Percentiles rank a stretch among this genome's conserved stretches.
These are phyloP conservation scores for Octomys mimax DNA, from an alignment of 2,797 vertebrate species.

Conservation along the genomic window DNA sequence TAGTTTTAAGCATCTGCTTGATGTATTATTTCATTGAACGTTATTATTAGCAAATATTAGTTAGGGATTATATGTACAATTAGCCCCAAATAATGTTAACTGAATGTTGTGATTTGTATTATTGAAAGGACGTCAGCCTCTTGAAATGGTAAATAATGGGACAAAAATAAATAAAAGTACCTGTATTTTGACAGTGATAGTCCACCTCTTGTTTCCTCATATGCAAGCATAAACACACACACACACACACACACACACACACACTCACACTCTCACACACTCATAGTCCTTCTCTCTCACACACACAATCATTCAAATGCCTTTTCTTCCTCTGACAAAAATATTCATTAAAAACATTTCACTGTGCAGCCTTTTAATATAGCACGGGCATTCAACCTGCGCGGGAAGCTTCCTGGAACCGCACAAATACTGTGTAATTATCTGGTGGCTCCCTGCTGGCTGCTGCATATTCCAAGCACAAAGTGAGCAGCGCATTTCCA, in stretches of 20 bases:
- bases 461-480: slow-evolving; percentile 95
- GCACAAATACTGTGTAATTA: slow-evolving; percentile 99
- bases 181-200: slow-evolving; percentile 92
- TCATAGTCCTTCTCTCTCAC: slow-evolving; percentile 66
- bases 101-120: slow-evolving; percentile 85
- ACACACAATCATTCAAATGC: slow-evolving; percentile 92
- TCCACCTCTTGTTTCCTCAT: slow-evolving; percentile 89
- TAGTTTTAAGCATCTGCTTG: slow-evolving; percentile 82
- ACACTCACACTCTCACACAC: slow-evolving; percentile 71
- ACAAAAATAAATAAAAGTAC: slow-evolving; percentile 92
- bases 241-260: slow-evolving; percentile 70
- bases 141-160: slow-evolving; percentile 88
- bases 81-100: slow-evolving; percentile 89
- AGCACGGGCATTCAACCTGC: slow-evolving; percentile 92
- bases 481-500: slow-evolving; percentile 92
- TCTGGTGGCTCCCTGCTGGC: slow-evolving; percentile 95
- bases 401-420: slow-evolving; percentile 94
- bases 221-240: slow-evolving; percentile 64
- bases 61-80: slow-evolving; percentile 86
- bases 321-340: slow-evolving; percentile 94
- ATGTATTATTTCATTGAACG: slow-evolving; percentile 83
- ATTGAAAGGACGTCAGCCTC: slow-evolving; percentile 87
- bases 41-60: slow-evolving; percentile 83
- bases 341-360: slow-evolving; percentile 97
- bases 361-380: slow-evolving; percentile 94